Evolutionary conservation across 1,140 invertebrate genomes (phyloP).

Genomic region (Bombus superbus): DNA sequence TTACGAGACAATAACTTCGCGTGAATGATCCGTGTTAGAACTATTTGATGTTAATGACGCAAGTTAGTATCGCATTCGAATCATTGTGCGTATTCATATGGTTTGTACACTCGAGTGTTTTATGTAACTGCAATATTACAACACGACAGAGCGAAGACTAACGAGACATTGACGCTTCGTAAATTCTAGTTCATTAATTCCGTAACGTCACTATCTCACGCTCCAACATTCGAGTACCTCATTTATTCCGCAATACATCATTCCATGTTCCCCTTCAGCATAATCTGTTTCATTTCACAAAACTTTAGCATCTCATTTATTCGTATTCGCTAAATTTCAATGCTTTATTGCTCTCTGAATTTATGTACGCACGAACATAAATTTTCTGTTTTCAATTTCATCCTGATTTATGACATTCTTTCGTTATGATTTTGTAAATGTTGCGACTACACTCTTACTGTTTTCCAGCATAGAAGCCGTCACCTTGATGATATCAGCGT

Average conservation of each 20-base stretch:
- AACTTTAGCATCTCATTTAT: not conserved
- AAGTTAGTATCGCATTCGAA: not conserved
- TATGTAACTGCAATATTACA: not conserved
- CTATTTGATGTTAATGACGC: not conserved
- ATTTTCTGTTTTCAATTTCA: not conserved
- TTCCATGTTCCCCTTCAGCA: not conserved
- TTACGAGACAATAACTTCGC: not conserved
- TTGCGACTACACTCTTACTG: not conserved
- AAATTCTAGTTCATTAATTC: slow-evolving; percentile 1
- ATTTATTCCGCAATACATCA: slow-evolving; percentile 8
- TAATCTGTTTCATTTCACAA: not conserved
- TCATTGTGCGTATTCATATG: not conserved
- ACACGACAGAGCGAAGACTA: not conserved
- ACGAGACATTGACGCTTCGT: not conserved
- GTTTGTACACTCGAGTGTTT: not conserved
- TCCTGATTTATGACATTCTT: not conserved
- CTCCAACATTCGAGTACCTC: not conserved
- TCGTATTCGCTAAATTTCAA: slow-evolving; percentile 7
- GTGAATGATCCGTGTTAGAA: not conserved
- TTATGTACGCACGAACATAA: not conserved
- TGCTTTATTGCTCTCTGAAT: not conserved
- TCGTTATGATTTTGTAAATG: not conserved
- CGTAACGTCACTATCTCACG: not conserved
- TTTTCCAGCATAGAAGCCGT: not conserved
- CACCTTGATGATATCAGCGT: not conserved